Percentiles rank a stretch among this genome's conserved stretches.
These are phyloP conservation scores for Sphaeramia orbicularis DNA, from an alignment of 2,797 vertebrate genomes.

Conservation along the genomic window DNA sequence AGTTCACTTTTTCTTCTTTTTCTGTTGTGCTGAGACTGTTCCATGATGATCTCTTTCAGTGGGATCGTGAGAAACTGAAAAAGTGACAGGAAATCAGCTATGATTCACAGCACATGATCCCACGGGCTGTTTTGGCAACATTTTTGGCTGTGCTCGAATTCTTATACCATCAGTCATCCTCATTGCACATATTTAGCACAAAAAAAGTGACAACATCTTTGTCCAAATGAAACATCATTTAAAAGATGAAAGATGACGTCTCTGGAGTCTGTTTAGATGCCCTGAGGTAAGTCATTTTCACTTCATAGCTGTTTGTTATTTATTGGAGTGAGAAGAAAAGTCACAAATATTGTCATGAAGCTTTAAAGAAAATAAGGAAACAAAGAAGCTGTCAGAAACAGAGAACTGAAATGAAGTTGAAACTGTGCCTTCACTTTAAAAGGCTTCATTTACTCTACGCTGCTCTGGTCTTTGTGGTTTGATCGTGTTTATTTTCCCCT, in stretches of 20 bases:
- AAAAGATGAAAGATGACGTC: conserved; percentile 33
- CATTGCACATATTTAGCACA: conserved; percentile 25
- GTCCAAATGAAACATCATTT: conserved; percentile 36
- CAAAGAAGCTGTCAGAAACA: conserved; percentile 29
- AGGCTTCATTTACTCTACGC: conserved; percentile 23
- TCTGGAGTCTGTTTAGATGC: conserved; percentile 37
- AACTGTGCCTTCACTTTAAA: not conserved
- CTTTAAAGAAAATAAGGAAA: not conserved
- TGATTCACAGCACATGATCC: conserved; percentile 6
- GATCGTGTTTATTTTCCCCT: conserved; percentile 28
- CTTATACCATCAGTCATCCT: conserved; percentile 21
- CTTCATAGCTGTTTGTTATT: conserved; percentile 35
- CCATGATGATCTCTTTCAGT: too few relatives aligned
- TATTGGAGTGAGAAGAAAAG: conserved; percentile 6
- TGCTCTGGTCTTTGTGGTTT: conserved; percentile 11
- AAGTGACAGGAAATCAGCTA: conserved; percentile 38
- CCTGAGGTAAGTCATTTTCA: conserved; percentile 15
- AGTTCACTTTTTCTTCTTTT: too few relatives aligned
- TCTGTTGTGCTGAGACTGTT: too few relatives aligned
- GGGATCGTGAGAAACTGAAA: conserved; percentile 5
- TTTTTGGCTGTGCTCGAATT: conserved; percentile 22
- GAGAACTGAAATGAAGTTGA: not conserved
- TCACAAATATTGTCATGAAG: conserved; percentile 10
- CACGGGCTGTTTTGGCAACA: conserved; percentile 17
- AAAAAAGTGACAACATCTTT: conserved; percentile 41